Evolutionary conservation across 1,140 invertebrate genomes (phyloP).

Genomic region (Aphaenogaster floridana): DNA sequence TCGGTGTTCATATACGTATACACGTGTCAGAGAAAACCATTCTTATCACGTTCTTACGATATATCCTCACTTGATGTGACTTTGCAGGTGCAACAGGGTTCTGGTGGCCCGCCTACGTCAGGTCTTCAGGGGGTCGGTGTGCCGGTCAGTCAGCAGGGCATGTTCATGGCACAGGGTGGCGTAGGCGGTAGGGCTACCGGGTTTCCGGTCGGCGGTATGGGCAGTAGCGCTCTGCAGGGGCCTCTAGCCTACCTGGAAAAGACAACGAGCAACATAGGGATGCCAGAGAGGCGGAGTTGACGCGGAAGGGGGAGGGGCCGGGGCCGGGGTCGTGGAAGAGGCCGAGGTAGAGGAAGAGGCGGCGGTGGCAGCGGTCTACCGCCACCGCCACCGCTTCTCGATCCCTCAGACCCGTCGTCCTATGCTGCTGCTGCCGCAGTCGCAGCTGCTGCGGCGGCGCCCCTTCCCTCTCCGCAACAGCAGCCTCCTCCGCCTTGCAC

Average conservation of each 20-base stretch:
- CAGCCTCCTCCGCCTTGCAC: slow-evolving; percentile 83
- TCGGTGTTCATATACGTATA: background rate
- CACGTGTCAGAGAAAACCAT: slow-evolving; percentile 12
- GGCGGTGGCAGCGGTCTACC: slow-evolving; percentile 77
- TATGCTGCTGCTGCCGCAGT: slow-evolving; percentile 82
- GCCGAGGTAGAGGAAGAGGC: slow-evolving; percentile 87
- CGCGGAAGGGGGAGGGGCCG: slow-evolving; percentile 89
- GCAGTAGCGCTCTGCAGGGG: slow-evolving; percentile 88
- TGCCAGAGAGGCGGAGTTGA: slow-evolving; percentile 89
- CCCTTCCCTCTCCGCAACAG: slow-evolving; percentile 86
- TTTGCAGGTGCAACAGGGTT: slow-evolving; percentile 84
- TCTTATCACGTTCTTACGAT: background rate
- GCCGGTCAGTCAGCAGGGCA: slow-evolving; percentile 84
- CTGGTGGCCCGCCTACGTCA: slow-evolving; percentile 76
- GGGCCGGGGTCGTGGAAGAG: slow-evolving; percentile 87
- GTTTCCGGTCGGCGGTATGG: slow-evolving; percentile 81
- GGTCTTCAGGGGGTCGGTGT: slow-evolving; percentile 84
- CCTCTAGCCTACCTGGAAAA: slow-evolving; percentile 91
- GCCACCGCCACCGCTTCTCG: slow-evolving; percentile 81
- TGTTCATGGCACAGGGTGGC: slow-evolving; percentile 83
- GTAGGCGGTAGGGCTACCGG: slow-evolving; percentile 74
- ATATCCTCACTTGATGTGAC: slow-evolving; percentile 31
- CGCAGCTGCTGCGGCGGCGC: slow-evolving; percentile 81
- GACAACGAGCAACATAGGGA: slow-evolving; percentile 91
- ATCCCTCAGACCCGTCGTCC: slow-evolving; percentile 84